These are phyloP conservation scores for Toxotes chatareus DNA, from an alignment of 2,113 vertebrate species.

Conservation along the genomic window DNA sequence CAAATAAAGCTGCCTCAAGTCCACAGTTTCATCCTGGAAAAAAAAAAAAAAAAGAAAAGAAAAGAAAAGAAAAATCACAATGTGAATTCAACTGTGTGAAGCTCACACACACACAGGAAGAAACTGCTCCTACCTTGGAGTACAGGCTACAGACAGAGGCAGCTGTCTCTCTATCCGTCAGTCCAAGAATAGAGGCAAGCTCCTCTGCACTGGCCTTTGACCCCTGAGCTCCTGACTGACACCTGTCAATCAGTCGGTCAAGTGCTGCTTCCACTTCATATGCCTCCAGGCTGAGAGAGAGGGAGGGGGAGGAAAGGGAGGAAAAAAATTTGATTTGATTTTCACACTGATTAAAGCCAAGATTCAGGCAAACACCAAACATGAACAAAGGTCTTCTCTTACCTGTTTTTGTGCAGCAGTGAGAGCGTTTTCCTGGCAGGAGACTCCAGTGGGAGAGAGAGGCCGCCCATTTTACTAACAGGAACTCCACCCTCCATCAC, in stretches of 20 bases:
- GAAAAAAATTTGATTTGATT: background rate
- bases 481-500: slow-evolving; percentile 88
- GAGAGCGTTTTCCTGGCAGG: slow-evolving; percentile 82
- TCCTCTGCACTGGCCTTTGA: slow-evolving; percentile 55
- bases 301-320: background rate
- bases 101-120: background rate
- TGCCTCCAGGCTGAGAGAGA: slow-evolving; percentile 53
- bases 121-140: slow-evolving; percentile 74
- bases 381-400: background rate
- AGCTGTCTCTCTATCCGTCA: slow-evolving; percentile 59
- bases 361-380: background rate
- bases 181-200: slow-evolving; percentile 68
- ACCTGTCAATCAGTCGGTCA: slow-evolving; percentile 73
- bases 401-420: slow-evolving; percentile 67
- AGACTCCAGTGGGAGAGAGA: slow-evolving; percentile 87
- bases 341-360: background rate
- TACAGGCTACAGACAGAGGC: slow-evolving; percentile 72
- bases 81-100: too few relatives aligned
- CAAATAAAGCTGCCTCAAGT: slow-evolving; percentile 77
- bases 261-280: slow-evolving; percentile 56
- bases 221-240: slow-evolving; percentile 50
- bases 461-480: slow-evolving; percentile 82
- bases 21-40: slow-evolving; percentile 73
- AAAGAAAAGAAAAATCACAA: background rate
- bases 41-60: background rate